Conservation (phyloP, 2,888 invertebrate genomes). For the Lycaena phlaeas region DNA sequence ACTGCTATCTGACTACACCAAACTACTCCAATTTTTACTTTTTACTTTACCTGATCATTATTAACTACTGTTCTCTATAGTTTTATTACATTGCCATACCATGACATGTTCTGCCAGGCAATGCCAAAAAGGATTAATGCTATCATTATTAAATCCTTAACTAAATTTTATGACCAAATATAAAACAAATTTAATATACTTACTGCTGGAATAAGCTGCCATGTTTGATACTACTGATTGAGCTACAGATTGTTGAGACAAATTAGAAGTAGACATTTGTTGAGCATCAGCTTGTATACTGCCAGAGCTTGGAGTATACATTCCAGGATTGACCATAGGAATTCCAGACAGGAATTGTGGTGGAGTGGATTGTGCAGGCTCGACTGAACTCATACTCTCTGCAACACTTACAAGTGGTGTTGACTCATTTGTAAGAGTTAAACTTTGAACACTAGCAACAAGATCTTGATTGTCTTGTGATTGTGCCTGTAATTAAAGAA, state of each 20-base stretch:
- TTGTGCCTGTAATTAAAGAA: constrained; percentile 30
- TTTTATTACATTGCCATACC: no score
- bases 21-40: no score
- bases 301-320: constrained; percentile 21
- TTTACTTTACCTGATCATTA: no score
- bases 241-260: constrained; percentile 30
- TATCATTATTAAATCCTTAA: no score
- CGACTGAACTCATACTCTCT: constrained; percentile 29
- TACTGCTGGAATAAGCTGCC: constrained; percentile 64
- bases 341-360: constrained; percentile 67
- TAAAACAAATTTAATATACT: constrained; percentile 35
- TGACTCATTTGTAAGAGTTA: constrained; percentile 42
- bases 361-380: constrained; percentile 30
- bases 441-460: constrained; percentile 36
- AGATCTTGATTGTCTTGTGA: constrained; percentile 30
- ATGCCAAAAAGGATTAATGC: no score
- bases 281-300: constrained; percentile 1
- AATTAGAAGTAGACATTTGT: constrained; percentile 28
- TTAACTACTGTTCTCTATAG: no score
- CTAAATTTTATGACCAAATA: no score
- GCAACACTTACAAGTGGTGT: constrained; percentile 33
- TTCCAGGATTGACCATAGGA: constrained; percentile 62
- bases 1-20: no score
- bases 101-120: no score
- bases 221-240: constrained; percentile 60